Evolutionary conservation across 1,140 invertebrate genomes (phyloP).

Genomic region (Adelges cooleyi): DNA sequence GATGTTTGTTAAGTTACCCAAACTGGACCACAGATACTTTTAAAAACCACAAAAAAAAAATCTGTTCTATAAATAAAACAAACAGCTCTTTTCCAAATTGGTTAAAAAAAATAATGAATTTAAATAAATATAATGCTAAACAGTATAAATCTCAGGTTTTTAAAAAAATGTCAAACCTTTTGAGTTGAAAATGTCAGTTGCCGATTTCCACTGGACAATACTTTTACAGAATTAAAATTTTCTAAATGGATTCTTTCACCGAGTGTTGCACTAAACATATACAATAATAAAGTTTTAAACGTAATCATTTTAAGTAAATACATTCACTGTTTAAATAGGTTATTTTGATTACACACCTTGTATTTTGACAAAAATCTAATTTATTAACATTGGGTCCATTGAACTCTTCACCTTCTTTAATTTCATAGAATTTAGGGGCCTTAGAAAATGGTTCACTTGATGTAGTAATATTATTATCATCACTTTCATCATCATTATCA

Average conservation of each 20-base stretch:
- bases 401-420: slow-evolving; percentile 51
- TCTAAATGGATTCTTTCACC: slow-evolving; percentile 32
- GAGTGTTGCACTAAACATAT: slow-evolving; percentile 27
- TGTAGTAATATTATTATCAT: slow-evolving; percentile 36
- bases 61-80: too few species aligned
- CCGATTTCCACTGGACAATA: slow-evolving; percentile 32
- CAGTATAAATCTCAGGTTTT: background rate
- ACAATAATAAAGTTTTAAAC: background rate
- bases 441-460: slow-evolving; percentile 33
- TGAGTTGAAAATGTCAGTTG: slow-evolving; percentile 33
- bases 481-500: slow-evolving; percentile 36
- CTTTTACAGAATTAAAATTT: slow-evolving; percentile 29
- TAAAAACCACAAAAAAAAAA: too few species aligned
- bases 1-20: too few species aligned
- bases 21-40: too few species aligned
- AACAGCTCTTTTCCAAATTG: background rate
- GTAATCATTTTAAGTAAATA: too few species aligned
- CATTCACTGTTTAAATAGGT: slow-evolving; percentile 32
- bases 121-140: background rate
- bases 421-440: slow-evolving; percentile 50
- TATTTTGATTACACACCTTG: background rate
- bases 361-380: background rate
- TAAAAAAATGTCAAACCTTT: slow-evolving; percentile 30
- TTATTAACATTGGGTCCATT: slow-evolving; percentile 38
- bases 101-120: background rate